These are phyloP conservation scores for Todus mexicanus DNA, from an alignment of 2,797 vertebrate genomes.

Conservation along the genomic window DNA sequence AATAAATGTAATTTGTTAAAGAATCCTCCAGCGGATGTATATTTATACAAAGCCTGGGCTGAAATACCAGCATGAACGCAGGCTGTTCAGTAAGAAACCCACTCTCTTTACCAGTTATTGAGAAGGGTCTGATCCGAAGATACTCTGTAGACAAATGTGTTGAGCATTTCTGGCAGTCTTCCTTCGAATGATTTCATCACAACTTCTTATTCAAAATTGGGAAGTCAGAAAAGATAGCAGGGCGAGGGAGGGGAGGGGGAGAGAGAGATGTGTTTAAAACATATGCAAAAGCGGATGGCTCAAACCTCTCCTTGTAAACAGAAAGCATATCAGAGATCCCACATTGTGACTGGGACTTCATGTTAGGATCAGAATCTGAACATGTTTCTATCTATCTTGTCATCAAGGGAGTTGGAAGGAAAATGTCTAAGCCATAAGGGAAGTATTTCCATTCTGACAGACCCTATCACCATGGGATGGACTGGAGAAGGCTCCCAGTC, in stretches of 20 bases:
- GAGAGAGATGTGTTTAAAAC: neutral
- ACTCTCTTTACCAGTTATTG: neutral
- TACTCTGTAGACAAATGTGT: neutral
- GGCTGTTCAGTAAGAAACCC: neutral
- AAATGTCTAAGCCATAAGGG: neutral
- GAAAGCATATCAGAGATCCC: neutral
- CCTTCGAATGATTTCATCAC: neutral
- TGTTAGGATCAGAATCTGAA: neutral
- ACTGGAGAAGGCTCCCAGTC: neutral
- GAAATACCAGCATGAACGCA: neutral
- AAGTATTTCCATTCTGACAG: neutral
- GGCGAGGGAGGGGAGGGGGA: too few species aligned
- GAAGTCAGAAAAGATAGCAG: neutral
- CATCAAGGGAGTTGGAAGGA: neutral
- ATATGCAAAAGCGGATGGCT: neutral
- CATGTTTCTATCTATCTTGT: neutral
- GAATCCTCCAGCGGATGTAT: neutral
- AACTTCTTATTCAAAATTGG: neutral
- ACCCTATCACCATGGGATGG: accelerated
- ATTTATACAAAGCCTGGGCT: neutral
- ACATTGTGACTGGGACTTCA: neutral
- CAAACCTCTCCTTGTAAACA: accelerated
- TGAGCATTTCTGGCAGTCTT: neutral
- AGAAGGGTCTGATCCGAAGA: neutral
- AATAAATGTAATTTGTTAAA: neutral